Base-by-base conservation (phyloP, 2,888 invertebrate genomes). In the Stegophylla sp. region DNA sequence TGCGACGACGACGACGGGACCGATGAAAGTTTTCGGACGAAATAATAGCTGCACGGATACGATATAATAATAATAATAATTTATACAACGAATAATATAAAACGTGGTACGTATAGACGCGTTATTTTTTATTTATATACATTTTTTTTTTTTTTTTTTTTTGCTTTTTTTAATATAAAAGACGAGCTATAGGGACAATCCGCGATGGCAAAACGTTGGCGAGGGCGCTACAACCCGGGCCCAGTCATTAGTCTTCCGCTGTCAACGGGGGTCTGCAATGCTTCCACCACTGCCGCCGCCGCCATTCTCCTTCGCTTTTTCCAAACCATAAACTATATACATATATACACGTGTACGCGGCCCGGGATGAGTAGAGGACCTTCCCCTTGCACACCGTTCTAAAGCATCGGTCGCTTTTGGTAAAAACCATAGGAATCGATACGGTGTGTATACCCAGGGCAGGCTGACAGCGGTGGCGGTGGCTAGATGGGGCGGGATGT, bases 241-340 rank as follows among this genome's bases (percentile, higher is more conserved):
- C n/a, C 23, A 61, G 79, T 79, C 79, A 79, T 79, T 79, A 79
- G 69, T 79, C 79, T 79, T 79, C 48, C 9, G 69, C 79, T 79
- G 79, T 79, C 79, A 79, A 79, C 69, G 41, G 61, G 79, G 79
- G 69, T 79, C 79, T 56, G 59, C 76, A 63, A 64, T 28, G 26
- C 23, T 64, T 53, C 59, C 77, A 48, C 74, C 59, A 1, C 56
- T 28, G 20, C 63, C 41, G 10, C 74, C 34, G 28, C 41, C 20
- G 12, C 51, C 56, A 15, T 45, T 71, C 48, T 71, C 75, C 53
- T 75, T 66, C 61, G 26, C 51, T 79, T 69, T 71, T 79, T 61
- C 59, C 59, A 28, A 79, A 71, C 71, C 69, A 61, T 71, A 79
- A 71, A 79, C 69, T 75, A 64, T 75, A 75, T 4, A 53, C 7